These are phyloP conservation scores for Macrobrachium nipponense DNA, from an alignment of 1,140 invertebrate genomes.

Conservation along the genomic window DNA sequence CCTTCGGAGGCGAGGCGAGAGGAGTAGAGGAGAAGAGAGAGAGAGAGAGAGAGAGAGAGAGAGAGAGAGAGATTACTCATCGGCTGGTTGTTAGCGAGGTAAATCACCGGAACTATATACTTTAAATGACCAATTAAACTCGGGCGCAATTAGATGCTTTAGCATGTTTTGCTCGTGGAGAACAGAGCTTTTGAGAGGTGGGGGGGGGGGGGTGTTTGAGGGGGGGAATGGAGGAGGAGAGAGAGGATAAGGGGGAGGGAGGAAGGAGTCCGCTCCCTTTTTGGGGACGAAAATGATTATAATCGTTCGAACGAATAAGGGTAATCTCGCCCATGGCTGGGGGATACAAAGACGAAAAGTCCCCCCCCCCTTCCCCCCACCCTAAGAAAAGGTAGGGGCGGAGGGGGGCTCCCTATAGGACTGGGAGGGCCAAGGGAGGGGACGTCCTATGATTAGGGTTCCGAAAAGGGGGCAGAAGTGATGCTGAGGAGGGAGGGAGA, in stretches of 20 bases:
- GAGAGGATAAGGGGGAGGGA: neutral
- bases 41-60: neutral
- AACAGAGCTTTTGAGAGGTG: neutral
- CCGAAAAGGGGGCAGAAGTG: neutral
- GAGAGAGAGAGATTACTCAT: too few species aligned
- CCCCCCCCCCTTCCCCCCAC: too few species aligned
- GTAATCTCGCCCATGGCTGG: too few species aligned
- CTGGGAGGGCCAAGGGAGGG: neutral
- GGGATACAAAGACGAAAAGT: neutral
- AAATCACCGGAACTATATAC: neutral
- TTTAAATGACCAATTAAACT: conserved; percentile 29
- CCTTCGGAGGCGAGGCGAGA: too few species aligned
- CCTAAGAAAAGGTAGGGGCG: neutral
- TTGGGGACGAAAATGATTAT: too few species aligned
- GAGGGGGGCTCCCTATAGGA: neutral
- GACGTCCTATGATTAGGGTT: neutral
- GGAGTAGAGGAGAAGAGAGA: too few species aligned
- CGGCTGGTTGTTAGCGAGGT: neutral
- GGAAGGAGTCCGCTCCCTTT: too few species aligned
- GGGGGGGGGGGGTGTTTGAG: too few species aligned
- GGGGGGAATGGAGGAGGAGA: neutral
- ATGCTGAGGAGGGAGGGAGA: neutral
- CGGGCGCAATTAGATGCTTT: conserved; percentile 18
- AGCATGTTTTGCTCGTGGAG: neutral
- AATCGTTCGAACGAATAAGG: too few species aligned